These are phyloP conservation scores for Tanypteryx hageni DNA, from an alignment of 2,888 invertebrate species.

Conservation along the genomic window DNA sequence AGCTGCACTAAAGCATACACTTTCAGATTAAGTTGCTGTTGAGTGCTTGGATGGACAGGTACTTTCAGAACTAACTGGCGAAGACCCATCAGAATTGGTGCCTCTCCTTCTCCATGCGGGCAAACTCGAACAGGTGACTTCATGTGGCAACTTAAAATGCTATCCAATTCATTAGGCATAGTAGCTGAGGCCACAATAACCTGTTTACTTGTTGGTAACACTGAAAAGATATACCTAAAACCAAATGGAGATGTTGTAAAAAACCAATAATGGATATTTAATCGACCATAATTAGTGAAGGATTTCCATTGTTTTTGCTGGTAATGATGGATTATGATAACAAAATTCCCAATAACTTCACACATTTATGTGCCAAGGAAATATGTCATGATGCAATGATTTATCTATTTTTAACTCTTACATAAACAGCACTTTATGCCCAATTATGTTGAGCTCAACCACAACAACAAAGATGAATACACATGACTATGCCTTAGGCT, in stretches of 20 bases:
- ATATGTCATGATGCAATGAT: too few species aligned
- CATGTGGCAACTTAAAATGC: slow-evolving; percentile 86
- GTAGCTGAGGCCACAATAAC: slow-evolving; percentile 96
- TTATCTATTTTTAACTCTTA: too few species aligned
- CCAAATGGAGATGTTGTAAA: not conserved
- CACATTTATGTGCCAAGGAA: too few species aligned
- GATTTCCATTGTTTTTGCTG: too few species aligned
- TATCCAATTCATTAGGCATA: slow-evolving; percentile 86
- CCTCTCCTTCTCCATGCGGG: slow-evolving; percentile 81
- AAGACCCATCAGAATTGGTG: slow-evolving; percentile 86
- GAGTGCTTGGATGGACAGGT: slow-evolving; percentile 80
- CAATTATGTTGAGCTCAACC: too few species aligned
- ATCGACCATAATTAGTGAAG: not conserved
- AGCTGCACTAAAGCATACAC: slow-evolving; percentile 82
- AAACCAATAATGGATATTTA: not conserved
- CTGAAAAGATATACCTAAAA: slow-evolving; percentile 83
- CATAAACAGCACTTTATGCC: too few species aligned
- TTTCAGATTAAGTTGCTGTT: slow-evolving; percentile 83
- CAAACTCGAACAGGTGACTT: slow-evolving; percentile 85
- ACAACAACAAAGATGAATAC: too few species aligned
- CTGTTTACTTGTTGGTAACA: slow-evolving; percentile 88
- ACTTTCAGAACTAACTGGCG: slow-evolving; percentile 85
- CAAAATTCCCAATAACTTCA: too few species aligned
- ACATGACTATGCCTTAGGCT: too few species aligned
- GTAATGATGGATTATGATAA: too few species aligned